Percentiles rank a stretch among this genome's conserved stretches.
Evolutionary conservation across 2,113 vertebrate genomes (phyloP).

Genomic region (Lethenteron reissneri): DNA sequence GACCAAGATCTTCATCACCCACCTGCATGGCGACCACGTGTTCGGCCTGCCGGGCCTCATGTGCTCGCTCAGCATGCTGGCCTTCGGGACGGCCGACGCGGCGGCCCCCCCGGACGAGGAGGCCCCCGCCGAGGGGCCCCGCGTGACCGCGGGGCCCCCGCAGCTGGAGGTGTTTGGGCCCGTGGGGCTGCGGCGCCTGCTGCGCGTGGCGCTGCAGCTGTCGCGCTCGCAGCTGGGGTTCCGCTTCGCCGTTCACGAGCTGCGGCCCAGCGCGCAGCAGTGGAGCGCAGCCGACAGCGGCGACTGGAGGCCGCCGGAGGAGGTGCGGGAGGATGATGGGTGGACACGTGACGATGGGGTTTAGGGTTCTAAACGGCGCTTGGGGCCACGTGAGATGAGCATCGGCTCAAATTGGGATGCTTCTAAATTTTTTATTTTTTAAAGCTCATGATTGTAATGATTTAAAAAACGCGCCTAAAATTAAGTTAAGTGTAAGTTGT

Average conservation of each 20-base stretch:
- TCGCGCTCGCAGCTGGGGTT: constrained; percentile 54
- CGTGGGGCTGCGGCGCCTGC: constrained; percentile 34
- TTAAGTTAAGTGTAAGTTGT: no score
- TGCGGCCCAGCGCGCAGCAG: constrained; percentile 47
- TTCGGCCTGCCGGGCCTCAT: constrained; percentile 74
- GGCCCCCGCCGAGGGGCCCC: not conserved
- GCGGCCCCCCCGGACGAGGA: not conserved
- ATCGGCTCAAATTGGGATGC: no score
- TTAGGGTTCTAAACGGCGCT: no score
- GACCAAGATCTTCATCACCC: constrained; percentile 76
- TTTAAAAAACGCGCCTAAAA: no score
- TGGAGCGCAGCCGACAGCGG: constrained; percentile 18
- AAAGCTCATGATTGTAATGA: no score
- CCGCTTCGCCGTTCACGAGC: constrained; percentile 50
- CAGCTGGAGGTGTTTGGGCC: constrained; percentile 60
- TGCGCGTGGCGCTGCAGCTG: constrained; percentile 37
- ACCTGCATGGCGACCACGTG: constrained; percentile 71
- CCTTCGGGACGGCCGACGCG: constrained; percentile 15
- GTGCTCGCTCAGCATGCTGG: constrained; percentile 60
- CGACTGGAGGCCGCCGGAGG: constrained; percentile 25
- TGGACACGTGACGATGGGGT: constrained; percentile 4
- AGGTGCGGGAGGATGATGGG: constrained; percentile 19
- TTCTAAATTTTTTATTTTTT: no score
- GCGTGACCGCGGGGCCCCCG: not conserved
- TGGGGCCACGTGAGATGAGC: no score